Evolutionary conservation across 1,140 invertebrate species (phyloP), one percentile per base, ranked within the genome.

Genomic region (Phymastichus coffea): DNA sequence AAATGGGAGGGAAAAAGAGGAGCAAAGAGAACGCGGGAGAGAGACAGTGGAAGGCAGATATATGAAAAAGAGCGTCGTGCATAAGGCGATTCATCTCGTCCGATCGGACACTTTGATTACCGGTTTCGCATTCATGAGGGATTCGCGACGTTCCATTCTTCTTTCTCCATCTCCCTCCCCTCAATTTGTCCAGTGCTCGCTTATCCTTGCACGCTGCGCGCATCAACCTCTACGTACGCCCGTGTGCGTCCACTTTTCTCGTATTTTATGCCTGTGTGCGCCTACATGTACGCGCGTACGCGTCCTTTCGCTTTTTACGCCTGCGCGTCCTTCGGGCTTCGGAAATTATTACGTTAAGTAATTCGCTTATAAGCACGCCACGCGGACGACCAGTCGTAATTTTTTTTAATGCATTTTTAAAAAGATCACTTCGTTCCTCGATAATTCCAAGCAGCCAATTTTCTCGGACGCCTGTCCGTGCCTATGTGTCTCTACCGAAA

Each of bases 51-150:
- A 7, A 28, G 22, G n/a, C n/a, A 47, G 41, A 54, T 23, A 41
- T 40, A 58, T 48, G 35, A 57, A 58, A 54, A 49, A 48, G 43
- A 22, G 49, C 43, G 51, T 35, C 43, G 37, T 57, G 64, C 52
- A 71, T 65, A 68, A 70, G 65, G 68, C 71, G 72, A 77, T 77
- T 74, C 70, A 74, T 75, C 75, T 75, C 73, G 70, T 75, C 67
- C 68, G 69, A 70, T 71, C 69, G 66, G 74, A 77, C 75, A 76
- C 72, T 72, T 74, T 76, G 75, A 76, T 76, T 76, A 76, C 75
- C 67, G 72, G 75, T 75, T 76, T 76, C 70, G 71, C 70, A 68
- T 65, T 65, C 66, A 68, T 71, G 67, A 72, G 66, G 67, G 68
- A 75, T 74, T 74, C 69, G 66, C 65, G 47, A 58, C 53, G 51